Percentiles rank a stretch among this genome's conserved stretches.
Evolutionary conservation across 2,113 vertebrate species (phyloP).

Genomic region (Penelope pileata): DNA sequence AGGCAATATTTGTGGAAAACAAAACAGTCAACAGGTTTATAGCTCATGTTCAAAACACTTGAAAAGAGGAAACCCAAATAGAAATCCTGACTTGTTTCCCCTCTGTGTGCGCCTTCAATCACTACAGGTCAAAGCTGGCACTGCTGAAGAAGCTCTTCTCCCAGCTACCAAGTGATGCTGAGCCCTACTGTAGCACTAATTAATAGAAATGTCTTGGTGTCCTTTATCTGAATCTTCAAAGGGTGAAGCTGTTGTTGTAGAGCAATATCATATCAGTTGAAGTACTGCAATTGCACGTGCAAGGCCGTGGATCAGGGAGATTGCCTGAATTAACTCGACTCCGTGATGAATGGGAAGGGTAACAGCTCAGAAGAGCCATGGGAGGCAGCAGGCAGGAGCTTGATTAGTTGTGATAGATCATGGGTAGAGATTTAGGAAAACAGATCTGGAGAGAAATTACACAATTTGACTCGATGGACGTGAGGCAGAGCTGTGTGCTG

Average conservation of each 20-base stretch:
- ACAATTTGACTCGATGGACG: not conserved
- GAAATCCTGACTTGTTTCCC: not conserved
- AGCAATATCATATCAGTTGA: slow-evolving; percentile 31
- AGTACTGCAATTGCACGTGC: slow-evolving; percentile 19
- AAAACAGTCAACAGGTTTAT: not conserved
- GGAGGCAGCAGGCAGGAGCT: slow-evolving; percentile 49
- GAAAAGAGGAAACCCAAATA: not conserved
- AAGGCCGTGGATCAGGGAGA: slow-evolving; percentile 52
- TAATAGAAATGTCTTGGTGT: slow-evolving; percentile 55
- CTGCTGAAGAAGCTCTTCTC: not conserved
- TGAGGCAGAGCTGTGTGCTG: not conserved
- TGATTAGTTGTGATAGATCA: slow-evolving; percentile 58
- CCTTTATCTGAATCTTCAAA: slow-evolving; percentile 59
- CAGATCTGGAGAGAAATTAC: not conserved
- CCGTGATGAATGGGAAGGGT: slow-evolving; percentile 51
- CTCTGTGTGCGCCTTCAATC: accelerated
- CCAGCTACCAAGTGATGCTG: accelerated
- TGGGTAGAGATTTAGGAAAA: slow-evolving; percentile 4
- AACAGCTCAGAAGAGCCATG: slow-evolving; percentile 44
- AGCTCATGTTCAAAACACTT: not conserved
- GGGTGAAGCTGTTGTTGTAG: slow-evolving; percentile 33
- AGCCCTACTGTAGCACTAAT: not conserved
- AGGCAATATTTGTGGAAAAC: not conserved
- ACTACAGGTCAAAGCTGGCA: not conserved
- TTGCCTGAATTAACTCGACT: slow-evolving; percentile 36